These are phyloP conservation scores for Eurystomus glaucurus DNA, from an alignment of 2,797 vertebrate species.

Conservation along the genomic window DNA sequence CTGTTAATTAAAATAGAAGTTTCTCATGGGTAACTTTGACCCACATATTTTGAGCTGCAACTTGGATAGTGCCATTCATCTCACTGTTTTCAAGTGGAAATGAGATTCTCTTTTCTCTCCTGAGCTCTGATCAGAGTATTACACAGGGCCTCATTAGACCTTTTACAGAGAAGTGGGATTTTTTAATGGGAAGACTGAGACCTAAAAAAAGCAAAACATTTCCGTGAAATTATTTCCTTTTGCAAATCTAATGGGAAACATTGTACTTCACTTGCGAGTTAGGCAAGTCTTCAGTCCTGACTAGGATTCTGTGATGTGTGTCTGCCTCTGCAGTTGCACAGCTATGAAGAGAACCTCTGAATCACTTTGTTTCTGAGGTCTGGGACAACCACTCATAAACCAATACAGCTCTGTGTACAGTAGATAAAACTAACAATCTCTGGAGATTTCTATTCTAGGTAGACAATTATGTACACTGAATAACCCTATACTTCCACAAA, in stretches of 20 bases:
- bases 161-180: neutral
- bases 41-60: neutral
- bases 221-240: neutral
- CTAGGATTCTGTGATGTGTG: rapidly evolving
- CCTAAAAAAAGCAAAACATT: neutral
- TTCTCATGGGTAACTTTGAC: neutral
- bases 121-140: neutral
- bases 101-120: neutral
- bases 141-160: neutral
- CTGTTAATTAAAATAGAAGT: neutral
- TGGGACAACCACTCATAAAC: neutral
- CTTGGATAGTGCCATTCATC: neutral
- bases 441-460: conserved; percentile 22
- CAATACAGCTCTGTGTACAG: neutral
- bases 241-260: neutral
- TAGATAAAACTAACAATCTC: conserved; percentile 40
- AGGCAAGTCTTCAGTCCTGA: neutral
- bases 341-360: neutral
- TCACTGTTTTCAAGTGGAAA: neutral
- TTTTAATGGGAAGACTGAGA: neutral
- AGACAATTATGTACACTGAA: conserved; percentile 27
- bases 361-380: neutral
- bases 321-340: neutral
- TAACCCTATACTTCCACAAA: neutral
- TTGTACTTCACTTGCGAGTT: neutral